Conservation (phyloP, 1,140 invertebrate genomes). For the Augochlora pura region DNA sequence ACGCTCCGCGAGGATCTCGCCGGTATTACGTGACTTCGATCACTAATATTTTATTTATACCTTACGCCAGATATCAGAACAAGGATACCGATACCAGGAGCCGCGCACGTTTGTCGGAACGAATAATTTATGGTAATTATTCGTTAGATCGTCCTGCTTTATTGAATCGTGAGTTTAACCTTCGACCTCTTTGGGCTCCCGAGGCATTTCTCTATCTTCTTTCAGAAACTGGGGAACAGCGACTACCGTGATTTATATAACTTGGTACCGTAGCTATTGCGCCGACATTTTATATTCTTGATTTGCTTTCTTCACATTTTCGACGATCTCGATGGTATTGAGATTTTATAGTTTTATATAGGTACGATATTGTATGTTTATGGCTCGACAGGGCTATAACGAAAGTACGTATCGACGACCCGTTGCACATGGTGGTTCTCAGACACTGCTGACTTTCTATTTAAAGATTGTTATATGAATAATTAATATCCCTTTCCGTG, state of each 20-base stretch:
- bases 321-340: too few species aligned
- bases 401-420: too few species aligned
- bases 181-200: conserved; percentile 1
- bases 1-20: conserved; percentile 8
- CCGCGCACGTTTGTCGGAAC: not conserved
- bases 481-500: too few species aligned
- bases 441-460: too few species aligned
- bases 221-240: not conserved
- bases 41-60: conserved; percentile 47
- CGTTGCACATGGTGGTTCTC: too few species aligned
- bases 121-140: conserved; percentile 36
- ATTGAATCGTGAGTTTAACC: not conserved
- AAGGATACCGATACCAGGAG: conserved; percentile 8
- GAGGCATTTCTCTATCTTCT: not conserved
- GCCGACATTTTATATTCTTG: not conserved
- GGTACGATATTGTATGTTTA: too few species aligned
- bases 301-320: too few species aligned
- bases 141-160: not conserved
- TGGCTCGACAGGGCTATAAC: too few species aligned
- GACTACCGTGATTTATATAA: not conserved
- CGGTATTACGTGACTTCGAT: conserved; percentile 5
- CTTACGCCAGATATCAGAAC: not conserved
- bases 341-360: too few species aligned
- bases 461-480: too few species aligned
- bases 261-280: not conserved